phyloP scores from a whole-genome alignment of 2,797 vertebrate genomes.

The Acanthis flammea region DNA sequence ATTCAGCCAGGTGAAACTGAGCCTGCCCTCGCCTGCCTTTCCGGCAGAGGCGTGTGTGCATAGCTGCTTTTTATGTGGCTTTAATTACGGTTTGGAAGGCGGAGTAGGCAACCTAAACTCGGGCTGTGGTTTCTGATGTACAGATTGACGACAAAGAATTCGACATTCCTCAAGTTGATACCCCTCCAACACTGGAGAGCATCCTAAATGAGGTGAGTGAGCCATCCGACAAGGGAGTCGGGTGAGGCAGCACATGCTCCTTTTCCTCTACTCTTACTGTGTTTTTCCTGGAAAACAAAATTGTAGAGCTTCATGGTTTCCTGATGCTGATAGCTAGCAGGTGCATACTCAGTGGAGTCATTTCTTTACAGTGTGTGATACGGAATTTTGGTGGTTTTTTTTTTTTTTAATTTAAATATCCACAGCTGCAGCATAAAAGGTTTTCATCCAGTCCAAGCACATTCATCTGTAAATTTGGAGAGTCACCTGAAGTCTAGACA shows the following conservation, averaged over 20 bases:
- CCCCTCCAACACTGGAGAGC: conserved; percentile 95
- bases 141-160: conserved; percentile 99
- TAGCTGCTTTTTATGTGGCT: background rate
- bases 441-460: background rate
- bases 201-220: conserved; percentile 91
- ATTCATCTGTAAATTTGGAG: background rate
- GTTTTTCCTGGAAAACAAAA: background rate
- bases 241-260: rapidly evolving
- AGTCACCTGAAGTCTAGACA: background rate
- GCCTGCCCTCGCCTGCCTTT: background rate
- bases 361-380: background rate
- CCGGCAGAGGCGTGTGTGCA: rapidly evolving
- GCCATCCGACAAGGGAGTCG: rapidly evolving
- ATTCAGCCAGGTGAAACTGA: background rate
- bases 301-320: background rate
- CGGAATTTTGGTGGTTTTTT: background rate
- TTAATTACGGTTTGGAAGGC: background rate
- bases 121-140: background rate
- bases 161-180: conserved; percentile 97
- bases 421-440: background rate
- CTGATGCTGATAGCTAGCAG: background rate
- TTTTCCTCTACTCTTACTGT: background rate
- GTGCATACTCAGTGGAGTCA: rapidly evolving
- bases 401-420: background rate
- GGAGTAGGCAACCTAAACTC: background rate